Conservation (phyloP, 92 coral and sea anemone genomes). For the Actinostola sp. region DNA sequence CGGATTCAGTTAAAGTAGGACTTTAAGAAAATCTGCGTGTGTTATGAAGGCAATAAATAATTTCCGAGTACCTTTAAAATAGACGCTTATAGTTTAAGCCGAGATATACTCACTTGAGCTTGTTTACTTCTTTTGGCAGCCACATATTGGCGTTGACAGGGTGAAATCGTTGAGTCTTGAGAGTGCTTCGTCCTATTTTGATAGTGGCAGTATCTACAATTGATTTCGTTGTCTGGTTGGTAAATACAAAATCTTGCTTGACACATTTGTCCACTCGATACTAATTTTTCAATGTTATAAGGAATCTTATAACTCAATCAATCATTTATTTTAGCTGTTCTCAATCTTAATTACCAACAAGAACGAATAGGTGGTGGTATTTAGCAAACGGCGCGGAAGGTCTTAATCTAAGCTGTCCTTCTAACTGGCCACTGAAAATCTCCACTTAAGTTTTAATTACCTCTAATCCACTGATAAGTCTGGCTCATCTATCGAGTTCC, state of each 20-base stretch:
- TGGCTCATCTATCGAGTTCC: background rate
- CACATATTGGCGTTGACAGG: conserved; percentile 31
- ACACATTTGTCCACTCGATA: conserved; percentile 2
- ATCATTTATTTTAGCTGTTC: conserved; percentile 19
- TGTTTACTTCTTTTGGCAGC: conserved; percentile 42
- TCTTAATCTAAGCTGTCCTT: background rate
- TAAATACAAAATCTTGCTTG: background rate
- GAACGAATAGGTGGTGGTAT: conserved; percentile 18
- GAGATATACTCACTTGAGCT: conserved; percentile 15
- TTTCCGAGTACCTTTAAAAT: background rate
- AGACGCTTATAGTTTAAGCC: background rate
- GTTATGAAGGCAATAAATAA: background rate
- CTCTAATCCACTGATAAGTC: background rate
- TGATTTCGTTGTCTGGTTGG: background rate
- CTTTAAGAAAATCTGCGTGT: background rate
- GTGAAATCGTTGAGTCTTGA: background rate
- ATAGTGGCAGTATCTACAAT: background rate
- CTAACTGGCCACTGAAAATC: background rate
- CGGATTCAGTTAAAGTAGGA: too few species aligned
- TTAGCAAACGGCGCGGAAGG: background rate
- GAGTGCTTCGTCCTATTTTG: background rate
- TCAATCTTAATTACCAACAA: background rate
- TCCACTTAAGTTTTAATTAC: background rate
- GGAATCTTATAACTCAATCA: conserved; percentile 14
- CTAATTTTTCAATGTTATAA: background rate